Evolutionary conservation across 2,888 invertebrate genomes (phyloP), one percentile per base, ranked within the genome.

Genomic region (Muscina levida): DNA sequence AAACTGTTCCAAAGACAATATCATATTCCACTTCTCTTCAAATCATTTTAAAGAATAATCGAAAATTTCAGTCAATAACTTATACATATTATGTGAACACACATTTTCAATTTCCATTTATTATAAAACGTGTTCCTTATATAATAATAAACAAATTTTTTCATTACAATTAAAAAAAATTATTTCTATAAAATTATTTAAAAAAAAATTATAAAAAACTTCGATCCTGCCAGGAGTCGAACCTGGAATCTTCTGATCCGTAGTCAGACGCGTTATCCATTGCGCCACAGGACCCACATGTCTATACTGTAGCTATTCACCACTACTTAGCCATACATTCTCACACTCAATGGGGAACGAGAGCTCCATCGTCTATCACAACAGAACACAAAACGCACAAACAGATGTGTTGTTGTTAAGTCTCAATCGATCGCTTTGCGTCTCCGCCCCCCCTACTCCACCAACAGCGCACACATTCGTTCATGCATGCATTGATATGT

Each of bases 161-260:
- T 44, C 2, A 8, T n/a, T n/a, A 8, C 44, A 44, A 44, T n/a
- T 8, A n/a, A 44, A 8, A 44, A 8, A 44, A 44, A 44, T 8
- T n/a, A n/a, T 11, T 26, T 22, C 5, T 17, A 53, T 24, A 53
- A 53, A 62, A 62, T 22, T 22, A 39, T 19, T 42, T n/a, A n/a
- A 62, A 62, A 62, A 59, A 59, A 39, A 62, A 62, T 22, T 19
- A 39, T 37, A 59, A 59, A 59, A 19, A 59, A 59, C 1, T n/a
- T n/a, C 90, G 90, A 90, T 90, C 90, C 89, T 90, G 90, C 90
- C 90, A 90, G 91, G 91, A 90, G 90, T 90, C 90, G 90, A 90
- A 90, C 90, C 91, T 90, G 90, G 90, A 90, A 90, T 90, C 90
- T 90, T 90, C 90, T 90, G 90, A 90, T 90, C 91, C 91, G 91